Conservation (phyloP, 1,140 invertebrate genomes). For the Dreissena polymorpha region DNA sequence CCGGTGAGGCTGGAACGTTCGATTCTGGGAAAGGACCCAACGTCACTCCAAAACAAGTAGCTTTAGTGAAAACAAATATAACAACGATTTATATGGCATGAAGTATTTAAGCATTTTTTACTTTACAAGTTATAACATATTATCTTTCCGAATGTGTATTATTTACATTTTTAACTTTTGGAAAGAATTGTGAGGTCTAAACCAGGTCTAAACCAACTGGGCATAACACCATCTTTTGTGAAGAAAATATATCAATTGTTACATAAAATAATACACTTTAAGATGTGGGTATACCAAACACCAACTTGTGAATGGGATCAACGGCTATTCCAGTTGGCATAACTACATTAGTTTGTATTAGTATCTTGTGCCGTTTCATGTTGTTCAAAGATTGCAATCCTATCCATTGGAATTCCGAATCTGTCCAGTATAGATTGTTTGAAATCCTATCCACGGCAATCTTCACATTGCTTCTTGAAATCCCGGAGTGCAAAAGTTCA, state of each 20-base stretch:
- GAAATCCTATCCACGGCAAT: slow-evolving; percentile 20
- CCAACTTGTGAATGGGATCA: slow-evolving; percentile 14
- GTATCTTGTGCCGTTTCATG: neutral
- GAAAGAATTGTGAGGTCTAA: too few relatives aligned
- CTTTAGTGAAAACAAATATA: neutral
- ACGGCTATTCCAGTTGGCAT: slow-evolving; percentile 2
- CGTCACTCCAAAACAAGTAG: slow-evolving; percentile 32
- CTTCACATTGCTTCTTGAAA: neutral
- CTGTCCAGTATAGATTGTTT: slow-evolving; percentile 38
- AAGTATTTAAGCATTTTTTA: too few relatives aligned
- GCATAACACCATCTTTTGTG: too few relatives aligned
- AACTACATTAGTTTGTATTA: neutral
- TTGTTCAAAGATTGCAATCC: slow-evolving; percentile 12
- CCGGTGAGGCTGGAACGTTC: slow-evolving; percentile 17
- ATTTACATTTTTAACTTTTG: too few relatives aligned
- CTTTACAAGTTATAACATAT: too few relatives aligned
- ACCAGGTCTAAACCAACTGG: too few relatives aligned
- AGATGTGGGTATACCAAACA: neutral
- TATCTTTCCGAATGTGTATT: too few relatives aligned
- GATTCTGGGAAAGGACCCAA: slow-evolving; percentile 12
- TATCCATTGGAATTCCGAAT: slow-evolving; percentile 19
- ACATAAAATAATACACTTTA: too few relatives aligned
- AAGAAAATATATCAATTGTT: too few relatives aligned
- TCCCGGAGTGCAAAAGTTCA: neutral
- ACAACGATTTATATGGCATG: too few relatives aligned